phyloP scores from a whole-genome alignment of 2,113 vertebrate species.

The Columba livia region DNA sequence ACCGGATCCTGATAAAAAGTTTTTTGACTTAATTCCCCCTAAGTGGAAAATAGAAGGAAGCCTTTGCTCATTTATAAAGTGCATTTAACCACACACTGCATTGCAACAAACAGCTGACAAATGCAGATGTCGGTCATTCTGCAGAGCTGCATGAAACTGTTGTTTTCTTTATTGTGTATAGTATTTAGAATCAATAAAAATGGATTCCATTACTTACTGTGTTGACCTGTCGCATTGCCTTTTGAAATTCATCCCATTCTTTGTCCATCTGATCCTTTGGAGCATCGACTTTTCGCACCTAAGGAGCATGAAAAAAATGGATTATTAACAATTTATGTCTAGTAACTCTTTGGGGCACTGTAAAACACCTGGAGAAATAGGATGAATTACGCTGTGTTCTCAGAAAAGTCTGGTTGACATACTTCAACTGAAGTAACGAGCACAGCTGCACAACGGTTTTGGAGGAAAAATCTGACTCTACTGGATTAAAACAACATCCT shows the following conservation, averaged over 20 bases:
- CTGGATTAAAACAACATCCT: background rate
- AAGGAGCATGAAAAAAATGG: background rate
- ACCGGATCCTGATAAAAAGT: background rate
- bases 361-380: background rate
- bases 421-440: background rate
- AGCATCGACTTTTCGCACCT: conserved; percentile 94
- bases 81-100: conserved; percentile 39
- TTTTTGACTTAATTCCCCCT: background rate
- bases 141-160: conserved; percentile 62
- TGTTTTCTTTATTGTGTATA: conserved; percentile 54
- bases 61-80: conserved; percentile 58
- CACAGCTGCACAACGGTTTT: background rate
- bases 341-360: background rate
- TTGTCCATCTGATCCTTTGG: conserved; percentile 98
- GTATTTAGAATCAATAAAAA: conserved; percentile 55
- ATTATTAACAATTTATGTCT: background rate
- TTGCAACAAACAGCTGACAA: conserved; percentile 40
- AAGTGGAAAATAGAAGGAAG: background rate
- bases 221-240: conserved; percentile 94
- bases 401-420: background rate
- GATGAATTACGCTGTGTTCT: background rate
- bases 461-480: background rate
- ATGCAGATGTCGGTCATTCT: conserved; percentile 43
- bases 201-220: conserved; percentile 73
- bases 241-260: conserved; percentile 99